phyloP scores from a whole-genome alignment of 2,797 vertebrate genomes.

The Dryobates pubescens region DNA sequence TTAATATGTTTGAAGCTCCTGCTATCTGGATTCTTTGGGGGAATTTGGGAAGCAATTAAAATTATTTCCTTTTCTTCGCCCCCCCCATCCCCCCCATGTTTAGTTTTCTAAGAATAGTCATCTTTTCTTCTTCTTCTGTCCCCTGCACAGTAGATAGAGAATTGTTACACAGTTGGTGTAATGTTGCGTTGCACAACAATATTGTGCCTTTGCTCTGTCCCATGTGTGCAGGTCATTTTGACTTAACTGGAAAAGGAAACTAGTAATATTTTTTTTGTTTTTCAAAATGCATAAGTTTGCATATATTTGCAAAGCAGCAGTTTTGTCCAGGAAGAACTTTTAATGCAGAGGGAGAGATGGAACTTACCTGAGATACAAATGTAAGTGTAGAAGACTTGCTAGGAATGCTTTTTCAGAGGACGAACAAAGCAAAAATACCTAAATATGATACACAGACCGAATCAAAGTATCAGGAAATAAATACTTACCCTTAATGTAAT shows the following conservation, averaged over 20 bases:
- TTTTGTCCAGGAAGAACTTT: not conserved
- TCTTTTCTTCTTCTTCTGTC: not conserved
- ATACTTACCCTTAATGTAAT: not conserved
- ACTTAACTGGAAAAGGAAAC: not conserved
- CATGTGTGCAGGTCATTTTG: not conserved
- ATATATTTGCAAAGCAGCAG: not conserved
- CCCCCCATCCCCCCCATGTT: accelerated
- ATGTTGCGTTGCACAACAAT: not conserved
- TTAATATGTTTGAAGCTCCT: not conserved
- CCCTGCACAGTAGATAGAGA: not conserved
- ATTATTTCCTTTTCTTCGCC: accelerated
- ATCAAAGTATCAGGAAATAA: not conserved
- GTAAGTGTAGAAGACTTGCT: not conserved
- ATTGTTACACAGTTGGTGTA: not conserved
- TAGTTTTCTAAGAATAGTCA: not conserved
- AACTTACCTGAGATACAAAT: not conserved
- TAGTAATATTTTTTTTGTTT: not conserved
- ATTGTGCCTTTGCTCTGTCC: not conserved
- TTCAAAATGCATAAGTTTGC: not conserved
- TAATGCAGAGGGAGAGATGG: not conserved
- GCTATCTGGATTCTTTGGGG: not conserved
- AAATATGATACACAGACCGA: not conserved
- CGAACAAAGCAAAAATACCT: not conserved
- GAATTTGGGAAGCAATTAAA: not conserved
- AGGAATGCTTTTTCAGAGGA: not conserved